Evolutionary conservation across 2,113 vertebrate species (phyloP).

Genomic region (Corynorhinus townsendii): DNA sequence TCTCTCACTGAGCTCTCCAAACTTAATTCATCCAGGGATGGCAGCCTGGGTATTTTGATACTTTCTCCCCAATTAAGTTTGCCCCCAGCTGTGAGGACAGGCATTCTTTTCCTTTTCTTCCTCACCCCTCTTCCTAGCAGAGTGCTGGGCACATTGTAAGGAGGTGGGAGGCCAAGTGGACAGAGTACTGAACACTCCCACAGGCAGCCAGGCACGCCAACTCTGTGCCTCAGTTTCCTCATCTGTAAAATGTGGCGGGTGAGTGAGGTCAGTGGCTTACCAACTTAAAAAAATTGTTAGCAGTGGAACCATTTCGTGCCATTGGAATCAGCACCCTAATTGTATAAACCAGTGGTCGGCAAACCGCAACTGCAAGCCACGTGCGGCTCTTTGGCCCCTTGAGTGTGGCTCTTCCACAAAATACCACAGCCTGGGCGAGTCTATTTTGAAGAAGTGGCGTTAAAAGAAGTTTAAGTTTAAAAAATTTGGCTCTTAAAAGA

Average conservation of each 20-base stretch:
- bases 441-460: too few relatives aligned
- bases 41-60: neutral
- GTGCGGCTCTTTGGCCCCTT: too few relatives aligned
- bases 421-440: too few relatives aligned
- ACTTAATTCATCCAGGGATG: neutral
- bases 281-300: neutral
- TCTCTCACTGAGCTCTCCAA: neutral
- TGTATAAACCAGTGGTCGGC: neutral
- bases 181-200: neutral
- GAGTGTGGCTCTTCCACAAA: too few relatives aligned
- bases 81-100: neutral
- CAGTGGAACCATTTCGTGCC: neutral
- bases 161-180: neutral
- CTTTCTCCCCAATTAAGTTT: neutral
- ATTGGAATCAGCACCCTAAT: neutral
- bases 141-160: neutral
- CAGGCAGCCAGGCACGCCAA: neutral
- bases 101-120: neutral
- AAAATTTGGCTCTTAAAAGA: too few relatives aligned
- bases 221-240: neutral
- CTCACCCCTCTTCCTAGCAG: neutral
- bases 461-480: too few relatives aligned
- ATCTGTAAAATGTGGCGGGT: neutral
- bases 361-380: too few relatives aligned
- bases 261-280: neutral